Conservation (phyloP, 2,888 invertebrate species). For the Leptopilina syphax region DNA sequence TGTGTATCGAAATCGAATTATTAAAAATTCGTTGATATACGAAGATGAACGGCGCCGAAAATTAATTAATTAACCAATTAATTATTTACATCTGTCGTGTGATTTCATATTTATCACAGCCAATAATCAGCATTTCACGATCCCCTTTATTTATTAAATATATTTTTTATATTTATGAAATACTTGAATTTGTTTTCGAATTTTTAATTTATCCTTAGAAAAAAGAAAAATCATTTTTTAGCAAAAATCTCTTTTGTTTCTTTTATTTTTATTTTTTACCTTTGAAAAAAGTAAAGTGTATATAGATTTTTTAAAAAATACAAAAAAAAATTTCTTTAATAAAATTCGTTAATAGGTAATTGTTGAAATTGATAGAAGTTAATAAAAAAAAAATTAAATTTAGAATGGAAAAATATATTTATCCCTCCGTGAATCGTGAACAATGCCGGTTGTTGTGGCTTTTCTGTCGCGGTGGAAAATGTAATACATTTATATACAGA, state of each 20-base stretch:
- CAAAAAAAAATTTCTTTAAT: too few relatives aligned
- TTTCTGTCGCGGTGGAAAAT: slow-evolving; percentile 33
- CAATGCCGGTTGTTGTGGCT: slow-evolving; percentile 41
- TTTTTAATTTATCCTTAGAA: too few relatives aligned
- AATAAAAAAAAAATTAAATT: not conserved
- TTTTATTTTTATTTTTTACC: too few relatives aligned
- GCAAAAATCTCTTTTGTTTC: not conserved
- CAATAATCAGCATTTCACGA: slow-evolving; percentile 47
- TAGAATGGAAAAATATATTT: not conserved
- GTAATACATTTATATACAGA: slow-evolving; percentile 56
- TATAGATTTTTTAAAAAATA: too few relatives aligned
- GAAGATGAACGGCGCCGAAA: slow-evolving; percentile 46
- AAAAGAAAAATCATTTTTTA: not conserved
- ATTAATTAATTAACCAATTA: slow-evolving; percentile 24
- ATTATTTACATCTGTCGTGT: slow-evolving; percentile 52
- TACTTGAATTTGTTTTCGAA: not conserved
- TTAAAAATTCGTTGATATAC: slow-evolving; percentile 55
- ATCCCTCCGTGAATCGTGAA: slow-evolving; percentile 54
- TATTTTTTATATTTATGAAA: too few relatives aligned
- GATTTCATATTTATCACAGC: slow-evolving; percentile 55
- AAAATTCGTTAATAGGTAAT: too few relatives aligned
- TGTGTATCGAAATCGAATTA: slow-evolving; percentile 44
- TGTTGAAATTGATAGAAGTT: too few relatives aligned
- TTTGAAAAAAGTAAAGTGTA: too few relatives aligned
- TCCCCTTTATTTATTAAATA: slow-evolving; percentile 37